Percentiles rank a stretch among this genome's conserved stretches.
These are phyloP conservation scores for Equus quagga DNA, from an alignment of 2,113 vertebrate species.

Conservation along the genomic window DNA sequence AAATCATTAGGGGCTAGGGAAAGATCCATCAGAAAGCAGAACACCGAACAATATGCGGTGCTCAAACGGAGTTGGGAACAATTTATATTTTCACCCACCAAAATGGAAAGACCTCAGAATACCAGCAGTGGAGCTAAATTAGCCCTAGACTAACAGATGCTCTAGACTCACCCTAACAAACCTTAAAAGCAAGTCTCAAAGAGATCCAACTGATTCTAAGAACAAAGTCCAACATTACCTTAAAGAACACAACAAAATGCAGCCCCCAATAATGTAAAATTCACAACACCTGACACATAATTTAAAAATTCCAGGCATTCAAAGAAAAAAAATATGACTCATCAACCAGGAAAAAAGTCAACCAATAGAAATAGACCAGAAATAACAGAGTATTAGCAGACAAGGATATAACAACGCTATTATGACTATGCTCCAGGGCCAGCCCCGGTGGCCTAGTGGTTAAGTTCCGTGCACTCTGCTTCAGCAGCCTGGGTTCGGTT, in stretches of 20 bases:
- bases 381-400: neutral
- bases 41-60: neutral
- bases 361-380: neutral
- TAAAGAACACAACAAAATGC: neutral
- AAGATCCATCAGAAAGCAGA: neutral
- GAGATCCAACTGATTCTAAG: neutral
- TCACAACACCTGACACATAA: neutral
- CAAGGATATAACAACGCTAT: neutral
- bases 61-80: neutral
- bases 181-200: neutral
- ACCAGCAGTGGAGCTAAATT: neutral
- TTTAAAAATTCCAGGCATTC: neutral
- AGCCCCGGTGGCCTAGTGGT: no score
- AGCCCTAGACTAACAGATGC: neutral
- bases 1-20: neutral
- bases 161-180: neutral
- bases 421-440: neutral
- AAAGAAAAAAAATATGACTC: neutral
- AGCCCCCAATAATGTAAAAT: neutral
- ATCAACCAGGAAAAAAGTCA: neutral
- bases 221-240: conserved; percentile 20
- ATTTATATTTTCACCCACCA: neutral
- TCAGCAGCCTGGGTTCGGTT: no score
- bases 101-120: neutral
- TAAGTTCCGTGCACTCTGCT: no score